phyloP scores from a whole-genome alignment of 1,140 invertebrate genomes.

The Sarcophaga bullata region DNA sequence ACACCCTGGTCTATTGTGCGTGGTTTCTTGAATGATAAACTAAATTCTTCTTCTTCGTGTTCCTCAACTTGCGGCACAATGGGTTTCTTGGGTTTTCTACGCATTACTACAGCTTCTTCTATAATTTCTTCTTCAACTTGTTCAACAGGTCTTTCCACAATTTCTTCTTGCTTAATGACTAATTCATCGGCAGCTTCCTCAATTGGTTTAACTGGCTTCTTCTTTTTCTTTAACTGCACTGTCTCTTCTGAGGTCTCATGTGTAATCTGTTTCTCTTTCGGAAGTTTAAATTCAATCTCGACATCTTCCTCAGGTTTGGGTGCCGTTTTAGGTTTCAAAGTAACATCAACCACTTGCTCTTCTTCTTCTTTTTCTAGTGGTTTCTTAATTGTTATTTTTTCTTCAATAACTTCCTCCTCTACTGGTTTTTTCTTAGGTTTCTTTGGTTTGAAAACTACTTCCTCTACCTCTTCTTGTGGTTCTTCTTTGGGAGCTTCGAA shows the following conservation, averaged over 20 bases:
- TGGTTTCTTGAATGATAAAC: slow-evolving; percentile 65
- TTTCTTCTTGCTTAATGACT: slow-evolving; percentile 64
- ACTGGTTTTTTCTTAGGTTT: slow-evolving; percentile 47
- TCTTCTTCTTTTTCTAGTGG: slow-evolving; percentile 54
- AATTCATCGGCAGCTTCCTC: slow-evolving; percentile 67
- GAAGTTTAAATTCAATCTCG: slow-evolving; percentile 57
- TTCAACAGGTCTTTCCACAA: slow-evolving; percentile 65
- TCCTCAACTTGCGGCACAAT: slow-evolving; percentile 56
- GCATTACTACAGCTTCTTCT: slow-evolving; percentile 57
- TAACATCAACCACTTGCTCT: slow-evolving; percentile 48
- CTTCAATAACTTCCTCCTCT: slow-evolving; percentile 27
- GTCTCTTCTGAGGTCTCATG: slow-evolving; percentile 58
- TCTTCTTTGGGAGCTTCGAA: slow-evolving; percentile 23
- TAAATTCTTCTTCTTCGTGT: slow-evolving; percentile 61
- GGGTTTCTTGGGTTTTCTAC: slow-evolving; percentile 61
- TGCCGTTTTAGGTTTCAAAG: slow-evolving; percentile 62
- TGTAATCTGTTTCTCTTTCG: slow-evolving; percentile 51
- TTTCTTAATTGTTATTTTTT: slow-evolving; percentile 52
- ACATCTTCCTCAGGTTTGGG: slow-evolving; percentile 59
- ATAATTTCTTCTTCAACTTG: slow-evolving; percentile 60
- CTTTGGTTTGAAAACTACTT: slow-evolving; percentile 46
- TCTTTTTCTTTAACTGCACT: slow-evolving; percentile 61
- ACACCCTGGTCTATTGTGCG: slow-evolving; percentile 60
- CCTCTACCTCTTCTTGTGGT: slow-evolving; percentile 22
- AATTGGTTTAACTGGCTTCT: slow-evolving; percentile 58